Evolutionary conservation across 2,888 invertebrate genomes (phyloP), one percentile per base, ranked within the genome.

Genomic region (Callinectes sapidus): DNA sequence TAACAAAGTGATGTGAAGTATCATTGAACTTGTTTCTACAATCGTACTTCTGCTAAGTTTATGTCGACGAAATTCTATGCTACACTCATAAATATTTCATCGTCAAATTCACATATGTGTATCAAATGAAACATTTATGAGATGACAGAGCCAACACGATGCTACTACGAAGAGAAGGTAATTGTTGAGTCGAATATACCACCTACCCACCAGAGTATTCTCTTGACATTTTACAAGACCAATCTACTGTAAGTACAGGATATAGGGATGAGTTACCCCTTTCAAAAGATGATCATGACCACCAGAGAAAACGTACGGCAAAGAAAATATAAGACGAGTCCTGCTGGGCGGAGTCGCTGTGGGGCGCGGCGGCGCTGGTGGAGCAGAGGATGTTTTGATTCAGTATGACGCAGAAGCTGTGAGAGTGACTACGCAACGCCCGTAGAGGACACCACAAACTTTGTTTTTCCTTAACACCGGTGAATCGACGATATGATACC

Each of bases 401-500:
- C 81, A 81, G 81, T 81, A 32, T 81, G 28, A 81, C 81, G 32
- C 35, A 16, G 71, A 54, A 39, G 89, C 55, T 8, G n/a, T 13
- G 32, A 10, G 10, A 10, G 89, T 32, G 42, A 42, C 42, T 2
- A n/a, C 39, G 89, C n/a, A 10, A 28, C 14, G 35, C 14, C 39
- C 14, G 10, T 35, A 32, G 39, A 32, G 32, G 35, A 8, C 35
- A 42, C 35, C 18, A 66, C 18, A 2, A 13, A 87, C 5, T 16
- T 13, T 18, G 5, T 55, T 8, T 28, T 48, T 18, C 28, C 23
- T 88, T 55, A 6, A 48, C 18, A 16, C 10, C 32, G 10, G 18
- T 35, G 18, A 66, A 39, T 28, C 42, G 16, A 89, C 35, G 39
- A 5, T 28, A 92, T 90, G 90, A 89, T 93, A 35, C 93, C 93